Percentiles rank a stretch among this genome's conserved stretches.
Conservation (phyloP, 2,888 invertebrate genomes). For the Habrosyne pyritoides region DNA sequence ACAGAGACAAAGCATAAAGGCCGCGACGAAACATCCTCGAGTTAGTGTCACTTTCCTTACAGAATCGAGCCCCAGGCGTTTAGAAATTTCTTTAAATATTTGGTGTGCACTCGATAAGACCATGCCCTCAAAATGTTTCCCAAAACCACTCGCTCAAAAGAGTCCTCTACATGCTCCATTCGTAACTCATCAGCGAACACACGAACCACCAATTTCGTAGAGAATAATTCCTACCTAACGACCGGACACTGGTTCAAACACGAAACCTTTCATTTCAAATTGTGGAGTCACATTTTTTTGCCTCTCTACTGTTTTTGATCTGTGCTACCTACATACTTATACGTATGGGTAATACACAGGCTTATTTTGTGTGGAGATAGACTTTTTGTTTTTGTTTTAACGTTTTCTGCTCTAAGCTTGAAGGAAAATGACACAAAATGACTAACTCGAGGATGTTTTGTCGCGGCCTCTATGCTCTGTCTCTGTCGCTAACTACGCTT, state of each 20-base stretch:
- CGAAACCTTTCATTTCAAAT: slow-evolving; percentile 59
- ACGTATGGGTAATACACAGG: background rate
- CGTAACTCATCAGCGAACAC: slow-evolving; percentile 12
- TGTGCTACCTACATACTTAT: slow-evolving; percentile 24
- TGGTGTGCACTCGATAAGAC: too few relatives aligned
- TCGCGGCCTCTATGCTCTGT: too few relatives aligned
- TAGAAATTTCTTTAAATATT: background rate
- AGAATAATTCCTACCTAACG: slow-evolving; percentile 44
- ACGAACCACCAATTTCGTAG: slow-evolving; percentile 28
- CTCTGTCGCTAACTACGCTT: too few relatives aligned
- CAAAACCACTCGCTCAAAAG: background rate
- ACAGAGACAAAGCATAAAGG: too few relatives aligned
- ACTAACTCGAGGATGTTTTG: too few relatives aligned
- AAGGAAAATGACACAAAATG: too few relatives aligned
- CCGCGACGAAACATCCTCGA: too few relatives aligned
- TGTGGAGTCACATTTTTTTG: slow-evolving; percentile 57
- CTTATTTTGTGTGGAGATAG: background rate
- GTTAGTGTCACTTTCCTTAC: too few relatives aligned
- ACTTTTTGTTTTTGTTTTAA: too few relatives aligned
- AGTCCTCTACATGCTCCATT: slow-evolving; percentile 13
- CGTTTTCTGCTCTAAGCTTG: too few relatives aligned
- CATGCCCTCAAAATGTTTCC: too few relatives aligned
- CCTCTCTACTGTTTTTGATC: slow-evolving; percentile 54
- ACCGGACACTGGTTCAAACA: slow-evolving; percentile 49
- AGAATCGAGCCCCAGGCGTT: too few relatives aligned